These are phyloP conservation scores for Eurypyga helias DNA, from an alignment of 2,113 vertebrate genomes.

Conservation along the genomic window DNA sequence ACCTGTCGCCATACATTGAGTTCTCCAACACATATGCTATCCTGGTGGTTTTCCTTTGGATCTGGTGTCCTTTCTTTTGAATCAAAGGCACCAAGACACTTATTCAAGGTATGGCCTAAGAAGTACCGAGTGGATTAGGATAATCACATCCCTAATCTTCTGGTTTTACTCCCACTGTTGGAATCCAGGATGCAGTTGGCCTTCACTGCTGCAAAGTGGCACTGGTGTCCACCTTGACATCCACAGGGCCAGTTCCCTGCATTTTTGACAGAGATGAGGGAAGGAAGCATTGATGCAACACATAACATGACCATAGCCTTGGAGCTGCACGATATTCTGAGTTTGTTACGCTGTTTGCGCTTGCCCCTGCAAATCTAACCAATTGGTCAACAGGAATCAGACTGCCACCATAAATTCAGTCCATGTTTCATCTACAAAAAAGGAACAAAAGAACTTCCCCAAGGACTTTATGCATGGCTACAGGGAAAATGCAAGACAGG, in stretches of 20 bases:
- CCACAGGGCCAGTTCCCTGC: too few species aligned
- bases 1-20: background rate
- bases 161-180: background rate
- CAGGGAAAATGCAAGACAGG: background rate
- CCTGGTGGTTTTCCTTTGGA: background rate
- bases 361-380: background rate
- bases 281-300: background rate
- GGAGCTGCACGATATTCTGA: accelerated
- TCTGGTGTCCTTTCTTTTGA: background rate
- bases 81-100: background rate
- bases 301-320: accelerated
- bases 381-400: background rate
- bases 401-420: background rate
- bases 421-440: background rate
- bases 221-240: background rate
- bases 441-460: background rate
- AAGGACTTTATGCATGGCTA: background rate
- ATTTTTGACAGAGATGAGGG: background rate
- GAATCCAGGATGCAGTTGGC: background rate
- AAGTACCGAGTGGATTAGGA: background rate
- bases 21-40: background rate
- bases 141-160: background rate
- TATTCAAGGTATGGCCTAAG: background rate
- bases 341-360: too few species aligned
- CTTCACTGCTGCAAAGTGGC: background rate